Conservation (phyloP, 2,888 invertebrate species). For the Tryphoninae sp. region DNA sequence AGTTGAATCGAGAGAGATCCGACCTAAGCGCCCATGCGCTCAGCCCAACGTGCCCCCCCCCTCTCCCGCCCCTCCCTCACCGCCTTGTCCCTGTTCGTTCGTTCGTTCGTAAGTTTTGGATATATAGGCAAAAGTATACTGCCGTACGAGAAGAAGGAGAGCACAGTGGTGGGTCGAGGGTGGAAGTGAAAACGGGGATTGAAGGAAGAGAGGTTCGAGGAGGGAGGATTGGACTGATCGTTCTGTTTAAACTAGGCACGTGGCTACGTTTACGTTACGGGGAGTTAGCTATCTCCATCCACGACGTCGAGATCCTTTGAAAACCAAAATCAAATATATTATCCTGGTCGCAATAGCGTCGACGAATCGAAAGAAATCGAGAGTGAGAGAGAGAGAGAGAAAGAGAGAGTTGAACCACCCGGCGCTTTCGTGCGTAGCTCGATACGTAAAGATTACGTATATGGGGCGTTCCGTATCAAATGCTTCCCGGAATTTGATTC, state of each 20-base stretch:
- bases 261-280: conserved; percentile 77
- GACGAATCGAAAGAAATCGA: conserved; percentile 14
- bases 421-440: not conserved
- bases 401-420: not conserved
- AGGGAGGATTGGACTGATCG: conserved; percentile 29
- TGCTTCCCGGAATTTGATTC: too few species aligned
- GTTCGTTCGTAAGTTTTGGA: conserved; percentile 46
- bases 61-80: not conserved
- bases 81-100: conserved; percentile 44
- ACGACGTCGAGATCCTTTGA: conserved; percentile 71
- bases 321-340: conserved; percentile 79
- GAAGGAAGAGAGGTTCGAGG: not conserved
- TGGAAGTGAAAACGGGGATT: not conserved
- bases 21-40: conserved; percentile 56
- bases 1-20: conserved; percentile 68
- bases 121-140: conserved; percentile 27
- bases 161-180: conserved; percentile 35
- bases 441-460: conserved; percentile 17
- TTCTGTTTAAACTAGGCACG: conserved; percentile 79
- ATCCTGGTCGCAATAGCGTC: conserved; percentile 65
- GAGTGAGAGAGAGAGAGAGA: too few species aligned
- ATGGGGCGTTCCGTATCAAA: too few species aligned
- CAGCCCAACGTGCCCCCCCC: conserved; percentile 24
- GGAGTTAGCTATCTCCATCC: conserved; percentile 65
- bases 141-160: conserved; percentile 19